Evolutionary conservation across 2,888 invertebrate genomes (phyloP), one percentile per base, ranked within the genome.

Genomic region (Athripsodes cinereus): DNA sequence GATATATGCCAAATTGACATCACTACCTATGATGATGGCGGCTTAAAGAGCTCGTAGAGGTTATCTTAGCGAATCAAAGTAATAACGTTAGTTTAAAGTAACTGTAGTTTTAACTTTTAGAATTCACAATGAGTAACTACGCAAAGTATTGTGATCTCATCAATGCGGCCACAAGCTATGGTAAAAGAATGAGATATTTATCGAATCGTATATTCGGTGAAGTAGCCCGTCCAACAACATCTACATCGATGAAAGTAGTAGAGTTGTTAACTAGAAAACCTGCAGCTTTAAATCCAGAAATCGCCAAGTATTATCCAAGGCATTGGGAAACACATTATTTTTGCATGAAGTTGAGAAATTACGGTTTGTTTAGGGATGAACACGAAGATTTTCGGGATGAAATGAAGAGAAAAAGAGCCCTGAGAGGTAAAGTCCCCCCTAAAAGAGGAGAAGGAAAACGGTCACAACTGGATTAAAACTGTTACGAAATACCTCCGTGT

Each of bases 141-240:
- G 75, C 83, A 0, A 86, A 83, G 71, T 93, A 93, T 68, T 74
- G 80, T 0, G 79, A 87, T 61, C 74, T 93, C 47, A 79, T 85
- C 10, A 86, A 86, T 65, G 76, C 82, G 31, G 76, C 84, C 0
- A 90, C 92, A 0, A 86, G 84, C 67, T 96, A 96, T 71, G 90
- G 92, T 0, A 81, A 79, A 2, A 82, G 91, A 49, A 96, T 96
- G 93, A 86, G 87, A 65, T 82, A 87, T 48, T 77, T 96, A 16
- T 91, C 93, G 22, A 90, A 91, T 67, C 80, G 88, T 65, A 95
- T 96, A 66, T 96, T 96, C 70, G 90, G 90, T 0, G 94, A 96
- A 74, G 90, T 93, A 1, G 84, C 85, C 0, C 81, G 90, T 56
- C 83, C 86, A 0, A 93, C 92, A 0, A 86, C 84, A 67, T 62